Conservation (phyloP, 1,140 invertebrate genomes). For the Meloidogyne hapla region DNA sequence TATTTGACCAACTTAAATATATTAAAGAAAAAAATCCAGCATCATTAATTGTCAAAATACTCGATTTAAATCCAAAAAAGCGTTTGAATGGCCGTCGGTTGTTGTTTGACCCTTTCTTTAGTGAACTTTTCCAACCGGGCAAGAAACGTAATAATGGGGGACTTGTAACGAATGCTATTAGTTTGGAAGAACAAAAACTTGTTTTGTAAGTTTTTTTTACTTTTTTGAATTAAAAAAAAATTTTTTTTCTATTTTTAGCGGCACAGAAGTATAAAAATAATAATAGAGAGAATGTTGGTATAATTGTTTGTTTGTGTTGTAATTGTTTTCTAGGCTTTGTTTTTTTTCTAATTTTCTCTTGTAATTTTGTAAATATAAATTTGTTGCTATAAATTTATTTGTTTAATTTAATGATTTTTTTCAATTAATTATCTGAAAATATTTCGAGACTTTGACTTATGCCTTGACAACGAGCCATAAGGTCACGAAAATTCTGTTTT, state of each 20-base stretch:
- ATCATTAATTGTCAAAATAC: neutral
- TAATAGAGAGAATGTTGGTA: neutral
- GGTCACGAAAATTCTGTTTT: too few species aligned
- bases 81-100: neutral
- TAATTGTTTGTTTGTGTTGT: neutral
- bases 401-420: too few species aligned
- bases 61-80: neutral
- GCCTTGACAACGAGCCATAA: too few species aligned
- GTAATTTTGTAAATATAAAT: too few species aligned
- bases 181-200: neutral
- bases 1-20: neutral
- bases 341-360: too few species aligned
- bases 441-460: too few species aligned
- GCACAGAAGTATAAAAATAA: neutral
- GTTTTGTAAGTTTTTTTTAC: neutral
- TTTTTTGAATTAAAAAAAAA: neutral
- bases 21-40: neutral
- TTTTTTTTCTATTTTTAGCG: neutral
- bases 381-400: too few species aligned
- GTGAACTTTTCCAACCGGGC: neutral
- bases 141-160: neutral
- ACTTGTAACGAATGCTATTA: neutral
- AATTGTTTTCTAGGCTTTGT: too few species aligned
- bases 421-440: too few species aligned
- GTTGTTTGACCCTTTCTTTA: neutral